Evolutionary conservation across 2,113 vertebrate genomes (phyloP).

Genomic region (Barnardius zonarius): DNA sequence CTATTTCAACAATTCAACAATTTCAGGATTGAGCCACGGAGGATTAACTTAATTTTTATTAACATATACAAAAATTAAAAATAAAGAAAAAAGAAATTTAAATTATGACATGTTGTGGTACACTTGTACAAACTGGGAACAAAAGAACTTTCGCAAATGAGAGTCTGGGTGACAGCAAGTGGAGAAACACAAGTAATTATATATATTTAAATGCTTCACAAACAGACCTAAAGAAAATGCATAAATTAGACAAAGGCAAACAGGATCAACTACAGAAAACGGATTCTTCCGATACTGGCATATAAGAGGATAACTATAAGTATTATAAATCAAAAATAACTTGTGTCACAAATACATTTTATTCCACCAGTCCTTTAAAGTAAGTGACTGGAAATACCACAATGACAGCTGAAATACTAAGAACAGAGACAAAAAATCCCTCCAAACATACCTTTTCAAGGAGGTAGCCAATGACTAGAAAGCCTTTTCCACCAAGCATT

Average conservation of each 20-base stretch:
- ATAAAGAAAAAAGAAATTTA: background rate
- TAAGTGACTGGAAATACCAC: background rate
- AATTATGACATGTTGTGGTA: background rate
- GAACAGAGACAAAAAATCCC: background rate
- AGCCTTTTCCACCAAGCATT: constrained; percentile 96
- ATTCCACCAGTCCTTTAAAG: background rate
- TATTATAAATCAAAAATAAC: background rate
- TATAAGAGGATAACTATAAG: background rate
- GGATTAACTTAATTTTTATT: background rate
- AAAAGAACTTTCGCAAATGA: background rate
- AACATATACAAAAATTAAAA: background rate
- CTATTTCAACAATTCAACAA: background rate
- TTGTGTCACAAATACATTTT: background rate
- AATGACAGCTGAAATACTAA: background rate
- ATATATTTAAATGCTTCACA: background rate
- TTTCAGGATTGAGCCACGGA: background rate
- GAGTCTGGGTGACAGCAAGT: background rate
- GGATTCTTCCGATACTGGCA: background rate
- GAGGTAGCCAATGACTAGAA: constrained; percentile 95
- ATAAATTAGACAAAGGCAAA: background rate
- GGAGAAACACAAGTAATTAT: background rate
- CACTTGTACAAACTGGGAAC: background rate
- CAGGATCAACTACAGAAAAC: background rate
- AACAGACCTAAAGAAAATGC: background rate
- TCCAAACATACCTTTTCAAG: constrained; percentile 89